A percentile compares a stretch with the other conserved stretches of the same genome.
Conservation (phyloP, 2,797 vertebrate species). For the Gadopsis marmoratus region DNA sequence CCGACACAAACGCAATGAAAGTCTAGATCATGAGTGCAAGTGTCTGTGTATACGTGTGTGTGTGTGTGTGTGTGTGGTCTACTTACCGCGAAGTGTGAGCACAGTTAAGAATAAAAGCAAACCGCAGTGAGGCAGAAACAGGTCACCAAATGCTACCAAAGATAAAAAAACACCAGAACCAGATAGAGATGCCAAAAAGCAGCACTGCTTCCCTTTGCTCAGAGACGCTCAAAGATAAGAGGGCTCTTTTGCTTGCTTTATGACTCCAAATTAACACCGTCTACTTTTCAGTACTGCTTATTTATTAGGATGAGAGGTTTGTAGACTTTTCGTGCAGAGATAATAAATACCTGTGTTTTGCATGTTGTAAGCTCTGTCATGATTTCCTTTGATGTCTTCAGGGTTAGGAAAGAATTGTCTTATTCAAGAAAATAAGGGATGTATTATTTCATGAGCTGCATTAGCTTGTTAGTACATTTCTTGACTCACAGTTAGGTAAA, state of each 20-base stretch:
- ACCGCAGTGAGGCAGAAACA: constrained; percentile 52
- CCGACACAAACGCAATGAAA: constrained; percentile 43
- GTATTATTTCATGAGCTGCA: neutral
- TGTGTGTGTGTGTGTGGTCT: constrained; percentile 17
- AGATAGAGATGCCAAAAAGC: constrained; percentile 42
- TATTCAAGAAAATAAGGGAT: neutral
- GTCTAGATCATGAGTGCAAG: constrained; percentile 21
- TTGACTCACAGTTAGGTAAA: neutral
- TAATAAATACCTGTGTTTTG: neutral
- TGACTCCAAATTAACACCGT: neutral
- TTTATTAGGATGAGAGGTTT: neutral
- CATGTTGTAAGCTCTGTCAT: neutral
- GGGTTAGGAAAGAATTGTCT: neutral
- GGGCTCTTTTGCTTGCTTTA: neutral
- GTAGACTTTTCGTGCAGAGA: neutral
- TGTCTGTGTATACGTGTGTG: neutral
- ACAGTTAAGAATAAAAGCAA: constrained; percentile 53
- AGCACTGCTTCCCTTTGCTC: constrained; percentile 42
- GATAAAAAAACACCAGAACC: constrained; percentile 50
- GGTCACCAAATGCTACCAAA: constrained; percentile 49
- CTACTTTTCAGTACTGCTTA: neutral
- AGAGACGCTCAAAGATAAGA: constrained; percentile 32
- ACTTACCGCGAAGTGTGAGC: constrained; percentile 32
- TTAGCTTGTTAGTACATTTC: neutral
- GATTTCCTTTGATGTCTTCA: neutral